Conservation (phyloP, 2,113 vertebrate genomes). For the Datnioides undecimradiatus region DNA sequence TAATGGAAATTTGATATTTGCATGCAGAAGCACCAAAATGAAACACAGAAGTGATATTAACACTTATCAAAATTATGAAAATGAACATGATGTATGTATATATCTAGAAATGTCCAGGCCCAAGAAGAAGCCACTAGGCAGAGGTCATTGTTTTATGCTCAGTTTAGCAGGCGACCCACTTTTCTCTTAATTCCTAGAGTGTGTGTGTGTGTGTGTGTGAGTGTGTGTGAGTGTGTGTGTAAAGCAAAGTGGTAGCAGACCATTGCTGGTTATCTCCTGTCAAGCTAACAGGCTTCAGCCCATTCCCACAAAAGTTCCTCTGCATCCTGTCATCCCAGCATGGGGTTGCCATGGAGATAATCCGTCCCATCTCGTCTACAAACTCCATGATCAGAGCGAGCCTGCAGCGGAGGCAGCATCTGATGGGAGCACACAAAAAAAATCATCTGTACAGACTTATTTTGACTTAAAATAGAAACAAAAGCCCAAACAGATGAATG, state of each 20-base stretch:
- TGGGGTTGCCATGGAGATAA: constrained; percentile 41
- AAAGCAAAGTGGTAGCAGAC: not conserved
- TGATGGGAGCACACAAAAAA: too few species aligned
- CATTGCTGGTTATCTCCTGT: not conserved
- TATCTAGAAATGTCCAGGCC: constrained; percentile 19
- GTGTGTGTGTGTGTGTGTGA: not conserved
- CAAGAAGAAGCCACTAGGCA: constrained; percentile 1
- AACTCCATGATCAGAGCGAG: not conserved
- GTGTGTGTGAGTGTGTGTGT: too few species aligned
- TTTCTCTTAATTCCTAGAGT: constrained; percentile 23
- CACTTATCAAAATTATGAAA: too few species aligned
- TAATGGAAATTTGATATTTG: not conserved
- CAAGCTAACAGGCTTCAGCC: not conserved
- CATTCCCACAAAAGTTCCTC: not conserved
- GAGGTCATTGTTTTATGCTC: constrained; percentile 7
- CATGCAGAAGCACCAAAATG: not conserved
- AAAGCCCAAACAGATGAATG: too few species aligned
- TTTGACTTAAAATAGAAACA: too few species aligned
- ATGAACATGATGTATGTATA: too few species aligned
- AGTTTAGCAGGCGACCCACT: constrained; percentile 21
- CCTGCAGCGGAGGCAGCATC: not conserved
- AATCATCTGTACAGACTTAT: too few species aligned
- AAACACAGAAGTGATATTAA: too few species aligned
- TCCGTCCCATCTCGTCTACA: constrained; percentile 8
- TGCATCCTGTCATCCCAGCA: not conserved